Conservation (phyloP, 2,888 invertebrate species). For the Patella depressa region DNA sequence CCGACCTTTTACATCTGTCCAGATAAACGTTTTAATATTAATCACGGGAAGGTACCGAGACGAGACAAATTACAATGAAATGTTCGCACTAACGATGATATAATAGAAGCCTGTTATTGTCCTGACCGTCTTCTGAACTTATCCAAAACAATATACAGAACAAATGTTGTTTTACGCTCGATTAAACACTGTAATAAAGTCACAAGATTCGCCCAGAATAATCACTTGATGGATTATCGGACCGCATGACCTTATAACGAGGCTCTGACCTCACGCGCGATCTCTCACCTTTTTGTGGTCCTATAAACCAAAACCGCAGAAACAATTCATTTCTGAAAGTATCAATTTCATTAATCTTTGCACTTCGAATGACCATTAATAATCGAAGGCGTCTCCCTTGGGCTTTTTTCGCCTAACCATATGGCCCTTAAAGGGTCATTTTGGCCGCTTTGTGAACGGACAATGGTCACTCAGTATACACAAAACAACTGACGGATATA, state of each 20-base stretch:
- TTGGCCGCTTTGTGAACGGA: slow-evolving; percentile 1
- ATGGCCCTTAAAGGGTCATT: slow-evolving; percentile 6
- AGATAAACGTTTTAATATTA: neutral
- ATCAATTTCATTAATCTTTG: neutral
- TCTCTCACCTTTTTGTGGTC: neutral
- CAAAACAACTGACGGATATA: neutral
- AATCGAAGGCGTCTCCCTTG: neutral
- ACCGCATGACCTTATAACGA: slow-evolving; percentile 2
- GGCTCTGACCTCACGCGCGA: neutral
- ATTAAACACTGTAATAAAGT: slow-evolving; percentile 7
- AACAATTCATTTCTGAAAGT: slow-evolving; percentile 7
- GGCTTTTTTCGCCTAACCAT: neutral
- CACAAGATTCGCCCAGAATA: neutral
- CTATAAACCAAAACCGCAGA: neutral
- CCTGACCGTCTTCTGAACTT: neutral
- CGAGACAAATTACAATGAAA: neutral
- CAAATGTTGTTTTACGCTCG: slow-evolving; percentile 3
- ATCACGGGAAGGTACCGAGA: neutral
- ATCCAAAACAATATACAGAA: neutral
- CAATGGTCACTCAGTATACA: slow-evolving; percentile 1
- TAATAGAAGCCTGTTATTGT: neutral
- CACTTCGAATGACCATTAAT: neutral
- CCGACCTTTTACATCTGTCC: slow-evolving; percentile 6
- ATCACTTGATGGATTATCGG: neutral
- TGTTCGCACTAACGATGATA: neutral